phyloP scores from a whole-genome alignment of 1,140 invertebrate genomes.

The Solen grandis region DNA sequence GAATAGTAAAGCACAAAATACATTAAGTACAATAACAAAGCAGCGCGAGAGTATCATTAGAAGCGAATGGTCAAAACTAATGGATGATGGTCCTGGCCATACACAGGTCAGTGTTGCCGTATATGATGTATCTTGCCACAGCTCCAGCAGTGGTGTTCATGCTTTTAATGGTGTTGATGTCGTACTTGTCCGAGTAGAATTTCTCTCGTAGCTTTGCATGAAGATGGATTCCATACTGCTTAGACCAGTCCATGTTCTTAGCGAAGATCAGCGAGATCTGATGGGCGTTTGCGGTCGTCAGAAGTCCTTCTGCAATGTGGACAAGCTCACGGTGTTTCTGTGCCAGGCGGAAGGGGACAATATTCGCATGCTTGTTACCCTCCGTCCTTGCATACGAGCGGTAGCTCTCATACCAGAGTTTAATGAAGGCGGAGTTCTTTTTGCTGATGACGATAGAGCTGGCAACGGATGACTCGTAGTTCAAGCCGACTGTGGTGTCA shows the following conservation, averaged over 20 bases:
- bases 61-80: background rate
- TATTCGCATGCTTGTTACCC: constrained; percentile 41
- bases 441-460: constrained; percentile 46
- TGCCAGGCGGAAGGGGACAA: constrained; percentile 35
- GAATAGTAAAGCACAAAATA: too few species aligned
- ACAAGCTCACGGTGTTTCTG: constrained; percentile 20
- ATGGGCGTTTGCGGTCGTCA: constrained; percentile 36
- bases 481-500: constrained; percentile 45
- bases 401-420: constrained; percentile 47
- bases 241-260: constrained; percentile 23
- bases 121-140: constrained; percentile 41
- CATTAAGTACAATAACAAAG: background rate
- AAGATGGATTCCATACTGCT: constrained; percentile 50
- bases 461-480: constrained; percentile 29
- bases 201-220: constrained; percentile 34
- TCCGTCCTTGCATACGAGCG: constrained; percentile 25
- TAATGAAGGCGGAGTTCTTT: constrained; percentile 41
- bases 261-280: constrained; percentile 26
- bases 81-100: constrained; percentile 17
- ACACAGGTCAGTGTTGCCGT: constrained; percentile 35
- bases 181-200: constrained; percentile 12
- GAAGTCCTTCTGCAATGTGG: constrained; percentile 6
- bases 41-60: background rate
- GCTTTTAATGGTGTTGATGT: constrained; percentile 29
- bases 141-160: constrained; percentile 51